Conservation (phyloP, 2,797 vertebrate genomes). For the Avahi laniger region DNA sequence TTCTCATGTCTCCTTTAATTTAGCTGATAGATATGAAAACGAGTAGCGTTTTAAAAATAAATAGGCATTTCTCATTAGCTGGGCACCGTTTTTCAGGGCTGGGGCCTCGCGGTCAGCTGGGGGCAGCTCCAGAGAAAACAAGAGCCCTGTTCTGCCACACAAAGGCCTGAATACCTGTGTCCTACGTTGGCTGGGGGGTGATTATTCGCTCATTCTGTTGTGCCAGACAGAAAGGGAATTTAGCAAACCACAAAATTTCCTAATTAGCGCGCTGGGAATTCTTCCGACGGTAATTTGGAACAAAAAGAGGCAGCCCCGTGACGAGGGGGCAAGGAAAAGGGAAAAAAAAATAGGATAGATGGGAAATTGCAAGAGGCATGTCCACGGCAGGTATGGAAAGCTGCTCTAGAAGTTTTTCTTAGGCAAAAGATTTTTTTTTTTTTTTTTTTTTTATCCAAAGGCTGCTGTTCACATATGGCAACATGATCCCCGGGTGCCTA, state of each 20-base stretch:
- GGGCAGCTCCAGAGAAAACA: conserved; percentile 21
- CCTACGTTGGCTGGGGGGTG: not conserved
- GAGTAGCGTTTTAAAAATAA: conserved; percentile 56
- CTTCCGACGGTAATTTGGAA: conserved; percentile 48
- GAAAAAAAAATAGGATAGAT: not conserved
- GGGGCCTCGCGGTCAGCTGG: conserved; percentile 46
- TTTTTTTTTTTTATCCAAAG: conserved; percentile 40
- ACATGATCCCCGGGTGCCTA: conserved; percentile 82
- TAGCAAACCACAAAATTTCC: conserved; percentile 71
- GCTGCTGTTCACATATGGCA: conserved; percentile 83
- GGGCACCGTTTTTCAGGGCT: conserved; percentile 50
- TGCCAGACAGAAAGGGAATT: conserved; percentile 60
- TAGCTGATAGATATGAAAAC: conserved; percentile 75
- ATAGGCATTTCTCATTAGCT: conserved; percentile 71
- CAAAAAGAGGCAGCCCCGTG: not conserved
- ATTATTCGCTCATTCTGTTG: conserved; percentile 45
- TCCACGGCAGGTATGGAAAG: conserved; percentile 49
- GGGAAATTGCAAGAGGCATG: not conserved
- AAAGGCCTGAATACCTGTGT: conserved; percentile 34
- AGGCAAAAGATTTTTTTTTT: conserved; percentile 23
- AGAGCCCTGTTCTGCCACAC: conserved; percentile 1
- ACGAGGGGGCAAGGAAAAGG: not conserved
- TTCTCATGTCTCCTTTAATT: conserved; percentile 74
- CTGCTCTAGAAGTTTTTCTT: conserved; percentile 68
- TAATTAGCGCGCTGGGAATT: conserved; percentile 71